Conservation (phyloP, 2,113 vertebrate species). For the Panthera leo region DNA sequence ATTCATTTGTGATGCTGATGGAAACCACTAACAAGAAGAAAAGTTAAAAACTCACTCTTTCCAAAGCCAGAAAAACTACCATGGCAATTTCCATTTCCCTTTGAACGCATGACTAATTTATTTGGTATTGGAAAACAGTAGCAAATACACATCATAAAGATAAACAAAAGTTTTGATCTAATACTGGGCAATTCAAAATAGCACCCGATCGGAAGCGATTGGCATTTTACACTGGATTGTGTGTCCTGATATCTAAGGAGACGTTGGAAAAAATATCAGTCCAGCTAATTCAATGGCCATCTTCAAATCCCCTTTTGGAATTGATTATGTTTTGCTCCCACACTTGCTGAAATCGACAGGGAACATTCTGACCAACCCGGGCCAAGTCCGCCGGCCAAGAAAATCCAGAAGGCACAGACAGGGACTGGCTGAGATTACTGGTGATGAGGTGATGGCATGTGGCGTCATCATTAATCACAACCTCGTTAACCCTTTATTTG, state of each 20-base stretch:
- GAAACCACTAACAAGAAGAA: neutral
- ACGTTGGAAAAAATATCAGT: neutral
- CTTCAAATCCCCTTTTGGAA: neutral
- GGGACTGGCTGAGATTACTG: neutral
- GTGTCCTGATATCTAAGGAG: neutral
- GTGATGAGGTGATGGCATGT: neutral
- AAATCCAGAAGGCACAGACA: neutral
- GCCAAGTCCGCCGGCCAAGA: neutral
- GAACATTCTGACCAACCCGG: neutral
- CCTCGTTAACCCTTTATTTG: fast-evolving
- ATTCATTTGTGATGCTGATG: neutral
- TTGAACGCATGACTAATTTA: neutral
- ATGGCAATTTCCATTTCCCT: neutral
- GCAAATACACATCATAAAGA: neutral
- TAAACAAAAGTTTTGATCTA: neutral
- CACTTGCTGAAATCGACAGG: neutral
- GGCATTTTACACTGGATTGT: neutral
- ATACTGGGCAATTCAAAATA: neutral
- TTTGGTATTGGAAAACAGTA: slow-evolving; percentile 23
- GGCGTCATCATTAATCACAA: neutral
- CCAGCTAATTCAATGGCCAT: neutral
- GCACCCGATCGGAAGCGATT: neutral
- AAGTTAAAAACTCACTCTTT: neutral
- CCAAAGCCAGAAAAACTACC: neutral
- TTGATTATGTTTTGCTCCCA: neutral